Conservation (phyloP, 2,797 vertebrate genomes). For the Pipistrellus nathusii region DNA sequence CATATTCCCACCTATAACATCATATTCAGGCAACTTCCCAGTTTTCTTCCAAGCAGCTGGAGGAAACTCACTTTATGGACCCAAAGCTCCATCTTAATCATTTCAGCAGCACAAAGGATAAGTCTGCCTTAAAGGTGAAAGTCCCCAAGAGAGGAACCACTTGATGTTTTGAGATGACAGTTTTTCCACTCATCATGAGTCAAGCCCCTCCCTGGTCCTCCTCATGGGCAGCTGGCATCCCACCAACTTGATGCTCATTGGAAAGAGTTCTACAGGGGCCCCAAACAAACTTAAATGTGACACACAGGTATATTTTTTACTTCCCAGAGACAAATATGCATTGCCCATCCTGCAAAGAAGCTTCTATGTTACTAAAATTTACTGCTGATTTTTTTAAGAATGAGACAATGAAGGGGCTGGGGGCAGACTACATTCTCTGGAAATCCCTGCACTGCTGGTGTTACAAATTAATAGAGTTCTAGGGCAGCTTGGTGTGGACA, state of each 20-base stretch:
- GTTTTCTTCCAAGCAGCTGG: neutral
- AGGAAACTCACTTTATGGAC: neutral
- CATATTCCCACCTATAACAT: neutral
- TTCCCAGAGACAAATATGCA: neutral
- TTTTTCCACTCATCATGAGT: neutral
- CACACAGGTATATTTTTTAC: neutral
- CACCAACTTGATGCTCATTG: neutral
- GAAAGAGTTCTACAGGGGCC: neutral
- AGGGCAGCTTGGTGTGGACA: fast-evolving
- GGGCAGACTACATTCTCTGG: neutral
- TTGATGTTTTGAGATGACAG: constrained; percentile 25
- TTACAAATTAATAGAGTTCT: neutral
- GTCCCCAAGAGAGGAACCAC: neutral
- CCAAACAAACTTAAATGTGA: neutral
- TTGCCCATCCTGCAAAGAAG: neutral
- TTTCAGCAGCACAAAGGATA: neutral
- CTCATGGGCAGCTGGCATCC: neutral
- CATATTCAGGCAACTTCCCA: neutral
- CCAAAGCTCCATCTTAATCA: neutral
- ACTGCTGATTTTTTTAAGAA: neutral
- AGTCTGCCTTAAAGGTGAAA: neutral
- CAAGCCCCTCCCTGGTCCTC: neutral
- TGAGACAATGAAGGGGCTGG: neutral
- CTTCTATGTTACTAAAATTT: neutral
- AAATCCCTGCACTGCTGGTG: neutral